A percentile compares a stretch with the other conserved stretches of the same genome.
Evolutionary conservation across 2,797 vertebrate species (phyloP).

Genomic region (Pipistrellus pygmaeus): DNA sequence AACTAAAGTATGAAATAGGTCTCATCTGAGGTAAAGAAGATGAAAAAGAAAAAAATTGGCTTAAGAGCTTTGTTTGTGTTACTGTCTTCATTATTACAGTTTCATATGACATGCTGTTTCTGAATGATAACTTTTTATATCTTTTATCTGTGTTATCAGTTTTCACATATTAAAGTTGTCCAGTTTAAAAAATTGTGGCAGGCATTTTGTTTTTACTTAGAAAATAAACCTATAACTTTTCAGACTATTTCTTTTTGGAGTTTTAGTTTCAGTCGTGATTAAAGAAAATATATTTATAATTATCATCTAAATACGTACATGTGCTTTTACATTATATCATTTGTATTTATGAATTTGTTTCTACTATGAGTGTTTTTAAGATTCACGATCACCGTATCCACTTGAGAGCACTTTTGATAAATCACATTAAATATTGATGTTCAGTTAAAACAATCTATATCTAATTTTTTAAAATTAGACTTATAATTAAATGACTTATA

Average conservation of each 20-base stretch:
- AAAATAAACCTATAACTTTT: slow-evolving; percentile 45
- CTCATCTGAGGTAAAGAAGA: background rate
- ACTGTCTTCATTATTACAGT: background rate
- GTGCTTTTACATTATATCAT: background rate
- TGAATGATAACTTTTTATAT: slow-evolving; percentile 59
- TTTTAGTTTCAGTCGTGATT: slow-evolving; percentile 3
- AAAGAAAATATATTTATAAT: slow-evolving; percentile 43
- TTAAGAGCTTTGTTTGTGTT: background rate
- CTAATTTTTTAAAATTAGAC: background rate
- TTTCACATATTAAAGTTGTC: slow-evolving; percentile 70
- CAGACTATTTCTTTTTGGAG: background rate
- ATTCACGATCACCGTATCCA: background rate
- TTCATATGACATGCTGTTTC: background rate
- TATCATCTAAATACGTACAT: background rate
- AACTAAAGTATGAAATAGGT: background rate
- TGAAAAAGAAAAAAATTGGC: background rate
- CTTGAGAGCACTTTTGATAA: slow-evolving; percentile 32
- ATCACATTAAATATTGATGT: background rate
- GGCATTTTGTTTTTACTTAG: slow-evolving; percentile 61
- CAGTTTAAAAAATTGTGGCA: slow-evolving; percentile 54
- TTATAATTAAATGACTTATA: background rate
- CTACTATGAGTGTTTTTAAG: background rate
- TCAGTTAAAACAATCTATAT: slow-evolving; percentile 61
- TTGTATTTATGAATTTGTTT: background rate
- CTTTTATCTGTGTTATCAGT: slow-evolving; percentile 15